Base-by-base conservation (phyloP, 2,797 vertebrate species). In the Spinus olivaceus region DNA sequence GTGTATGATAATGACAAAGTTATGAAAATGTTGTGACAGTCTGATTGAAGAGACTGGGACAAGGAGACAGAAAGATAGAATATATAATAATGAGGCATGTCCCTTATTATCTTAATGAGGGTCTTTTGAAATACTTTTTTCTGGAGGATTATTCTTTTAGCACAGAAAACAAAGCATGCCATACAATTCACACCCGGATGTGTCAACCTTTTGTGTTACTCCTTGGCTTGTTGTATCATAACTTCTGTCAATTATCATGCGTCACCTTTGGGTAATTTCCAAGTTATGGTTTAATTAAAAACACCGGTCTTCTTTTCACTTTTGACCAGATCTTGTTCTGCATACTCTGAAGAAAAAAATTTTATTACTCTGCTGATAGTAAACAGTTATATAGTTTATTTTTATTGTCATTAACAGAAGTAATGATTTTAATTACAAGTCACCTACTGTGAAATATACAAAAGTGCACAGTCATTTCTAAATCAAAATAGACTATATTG, bases 21-120 rank as follows among this genome's bases (percentile, higher is more conserved):
- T 93, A 89, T 63, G 79, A 92, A 93, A 94, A 94, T 81, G 60
- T 95, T 96, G 65, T 92, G 93, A 93, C 5, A 12, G 19, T 81
- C 69, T 91, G 89, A 95, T 88, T 91, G 91, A 96, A 87, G 70
- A 89, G 53, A 81, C 35, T 22, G 50, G 60, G 76, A 91, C 72
- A 89, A 92, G 81, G 54, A 91, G 78, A 85, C 56, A 92, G 90
- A 90, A 93, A 82, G 83, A 46, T 14, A 47, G 67, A 85, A 91
- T 77, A 42, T 23, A 24, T 32, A 90, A 85, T 73, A 91, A 72
- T 44, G 72, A 86, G n/a, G 12, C 16, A 85, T 17, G 6, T 85
- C 63, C 65, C 35, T 87, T 69, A 77, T 77, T 85, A 69, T 69
- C 39, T 53, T 69, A 85, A 85, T 77, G 28, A 85, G 37, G 44